Base-by-base conservation (phyloP, 1,140 invertebrate species). In the Lasioglossum albipes region DNA sequence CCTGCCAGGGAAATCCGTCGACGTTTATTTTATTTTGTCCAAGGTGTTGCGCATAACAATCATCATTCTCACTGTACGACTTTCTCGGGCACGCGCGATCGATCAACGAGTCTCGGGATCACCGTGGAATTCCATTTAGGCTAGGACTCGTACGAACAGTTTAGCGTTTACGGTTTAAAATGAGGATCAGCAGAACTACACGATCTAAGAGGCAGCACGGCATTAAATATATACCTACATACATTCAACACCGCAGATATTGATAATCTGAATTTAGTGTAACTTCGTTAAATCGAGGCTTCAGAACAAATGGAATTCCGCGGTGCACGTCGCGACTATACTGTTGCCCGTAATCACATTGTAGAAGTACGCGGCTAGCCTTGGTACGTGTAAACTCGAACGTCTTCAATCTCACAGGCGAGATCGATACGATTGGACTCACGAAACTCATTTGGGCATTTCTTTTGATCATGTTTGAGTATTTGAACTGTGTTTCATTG, bases 61-160 rank as follows among this genome's bases (percentile, higher is more conserved):
- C 70, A 64, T 82, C n/a, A 52, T 68, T 81, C 79, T 85, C 61
- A 68, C 74, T 85, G 62, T 82, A 86, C 5, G 36, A 86, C 79
- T 82, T 85, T 84, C 45, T n/a, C 61, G 61, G 79, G 74, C 59
- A 59, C n/a, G 5, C 12, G 13, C 45, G 2, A 49, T 10, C 45
- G 45, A 12, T 49, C 10, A 12, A 49, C 10, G 13, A 49, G 9
- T 49, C 13, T 49, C 12, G 12, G 9, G 9, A 12, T 45, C 13
- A 49, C 13, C 12, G 45, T 49, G 13, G 45, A 49, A 49, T 49
- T 49, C 45, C 45, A 49, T 49, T 49, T 49, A 49, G 12, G 45
- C 45, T 10, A 12, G 2, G 10, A 13, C 2, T 49, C 10, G 12
- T 13, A 10, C 13, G 36, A 36, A 27, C 27, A 27, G 27, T 27